A percentile compares a stretch with the other conserved stretches of the same genome.
phyloP scores from a whole-genome alignment of 1,140 invertebrate species.

The Spodoptera litura region DNA sequence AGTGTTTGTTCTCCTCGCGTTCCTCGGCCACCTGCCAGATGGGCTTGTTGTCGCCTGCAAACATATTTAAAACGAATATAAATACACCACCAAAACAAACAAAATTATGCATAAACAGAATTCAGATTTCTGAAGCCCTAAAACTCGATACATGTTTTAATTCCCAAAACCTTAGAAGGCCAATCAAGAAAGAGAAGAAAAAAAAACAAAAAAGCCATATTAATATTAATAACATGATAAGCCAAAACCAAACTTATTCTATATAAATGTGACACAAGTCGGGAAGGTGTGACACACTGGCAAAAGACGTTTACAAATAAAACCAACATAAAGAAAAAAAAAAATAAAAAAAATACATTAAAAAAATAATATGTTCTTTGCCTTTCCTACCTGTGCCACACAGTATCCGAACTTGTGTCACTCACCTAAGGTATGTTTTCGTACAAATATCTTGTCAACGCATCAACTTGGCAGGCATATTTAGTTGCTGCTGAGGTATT shows the following conservation, averaged over 20 bases:
- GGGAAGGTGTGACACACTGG: slow-evolving; percentile 83
- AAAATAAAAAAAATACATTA: slow-evolving; percentile 45
- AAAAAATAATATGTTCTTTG: slow-evolving; percentile 36
- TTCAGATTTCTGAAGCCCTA: background rate
- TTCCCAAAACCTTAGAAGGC: background rate
- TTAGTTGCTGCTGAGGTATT: background rate
- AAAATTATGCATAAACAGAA: background rate
- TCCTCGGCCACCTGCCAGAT: slow-evolving; percentile 99
- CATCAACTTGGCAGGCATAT: background rate
- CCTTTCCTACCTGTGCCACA: slow-evolving; percentile 85
- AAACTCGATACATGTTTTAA: background rate
- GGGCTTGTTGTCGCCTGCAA: slow-evolving; percentile 97
- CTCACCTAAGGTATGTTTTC: slow-evolving; percentile 69
- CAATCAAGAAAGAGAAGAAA: background rate
- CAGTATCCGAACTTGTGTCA: slow-evolving; percentile 83
- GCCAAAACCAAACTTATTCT: slow-evolving; percentile 34
- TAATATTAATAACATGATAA: slow-evolving; percentile 9
- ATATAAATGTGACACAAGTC: slow-evolving; percentile 82
- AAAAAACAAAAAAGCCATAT: slow-evolving; percentile 25
- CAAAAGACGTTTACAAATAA: slow-evolving; percentile 53
- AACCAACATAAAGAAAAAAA: slow-evolving; percentile 51
- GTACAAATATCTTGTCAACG: slow-evolving; percentile 10
- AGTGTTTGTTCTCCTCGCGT: slow-evolving; percentile 97
- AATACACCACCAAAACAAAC: background rate
- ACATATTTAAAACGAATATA: slow-evolving; percentile 16